Base-by-base conservation (phyloP, 2,888 invertebrate species). In the Mallateleia sp. region DNA sequence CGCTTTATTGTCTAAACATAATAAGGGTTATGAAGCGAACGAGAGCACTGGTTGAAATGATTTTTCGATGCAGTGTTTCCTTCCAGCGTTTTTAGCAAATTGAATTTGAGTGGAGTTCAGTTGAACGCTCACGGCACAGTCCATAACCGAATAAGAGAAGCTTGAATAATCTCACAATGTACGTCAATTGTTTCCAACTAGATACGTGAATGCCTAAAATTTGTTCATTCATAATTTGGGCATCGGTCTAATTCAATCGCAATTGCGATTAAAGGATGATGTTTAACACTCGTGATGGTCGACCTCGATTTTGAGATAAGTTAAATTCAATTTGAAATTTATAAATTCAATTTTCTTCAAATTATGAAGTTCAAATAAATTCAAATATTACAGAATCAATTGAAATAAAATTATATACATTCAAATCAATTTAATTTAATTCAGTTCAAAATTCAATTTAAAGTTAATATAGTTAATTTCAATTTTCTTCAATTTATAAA, bases 91-190 rank as follows among this genome's bases (percentile, higher is more conserved):
- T 75, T 28, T 45, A 15, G 20, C 22, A 45, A 77, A 77, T 56
- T 64, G 64, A 60, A 75, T 75, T 64, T 75, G 52, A 52, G 15
- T 54, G n/a, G 42, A 58, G 42, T 66, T 81, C 56, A 54, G 72
- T 58, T 24, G 20, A 74, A 81, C 50, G 47, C 54, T 83, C 54
- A 60, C 15, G 50, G 60, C 69, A 62, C 38, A 50, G 28, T 22
- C 50, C 42, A 75, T 74, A 81, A 58, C 34, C 58, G 67, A 72
- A 81, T 66, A 72, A 50, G 71, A 47, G 64, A 50, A 75, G 56
- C 54, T 69, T 54, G 54, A 75, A 83, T 77, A 71, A 83, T 77
- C 62, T 64, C 69, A 50, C 54, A 75, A n/a, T n/a, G 69, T 58
- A 52, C 45, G 28, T 25, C 58, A 18, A 67, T 62, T 82, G 42